Conservation (phyloP, 2,888 invertebrate species). For the Epinotia ramella region DNA sequence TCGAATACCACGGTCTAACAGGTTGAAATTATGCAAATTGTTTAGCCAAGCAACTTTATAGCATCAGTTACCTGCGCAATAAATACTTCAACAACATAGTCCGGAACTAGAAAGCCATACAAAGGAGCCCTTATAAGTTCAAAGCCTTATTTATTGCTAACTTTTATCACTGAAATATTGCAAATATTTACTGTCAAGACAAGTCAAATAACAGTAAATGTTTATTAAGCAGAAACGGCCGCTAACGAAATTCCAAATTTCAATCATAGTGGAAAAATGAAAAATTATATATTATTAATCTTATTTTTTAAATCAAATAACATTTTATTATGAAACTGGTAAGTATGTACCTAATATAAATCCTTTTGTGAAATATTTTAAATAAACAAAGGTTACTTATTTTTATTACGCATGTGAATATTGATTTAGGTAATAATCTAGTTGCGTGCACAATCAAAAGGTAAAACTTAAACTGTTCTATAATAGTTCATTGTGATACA, state of each 20-base stretch:
- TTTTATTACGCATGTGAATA: too few relatives aligned
- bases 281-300: too few relatives aligned
- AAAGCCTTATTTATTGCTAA: conserved; percentile 1
- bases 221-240: too few relatives aligned
- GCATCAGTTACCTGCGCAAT: conserved; percentile 19
- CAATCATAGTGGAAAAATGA: too few relatives aligned
- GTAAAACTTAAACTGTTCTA: too few relatives aligned
- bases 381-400: too few relatives aligned
- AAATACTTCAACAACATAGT: conserved; percentile 11
- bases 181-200: neutral
- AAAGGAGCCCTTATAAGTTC: neutral
- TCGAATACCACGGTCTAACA: conserved; percentile 8
- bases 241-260: too few relatives aligned
- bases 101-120: neutral
- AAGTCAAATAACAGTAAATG: neutral
- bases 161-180: neutral
- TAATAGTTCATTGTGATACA: too few relatives aligned
- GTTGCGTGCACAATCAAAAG: too few relatives aligned
- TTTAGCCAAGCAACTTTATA: conserved; percentile 15
- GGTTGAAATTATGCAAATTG: conserved; percentile 9
- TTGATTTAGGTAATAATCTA: too few relatives aligned
- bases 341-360: too few relatives aligned
- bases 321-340: neutral
- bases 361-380: too few relatives aligned
- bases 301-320: neutral